Evolutionary conservation across 1,140 invertebrate genomes (phyloP).

Genomic region (Diprion similis): DNA sequence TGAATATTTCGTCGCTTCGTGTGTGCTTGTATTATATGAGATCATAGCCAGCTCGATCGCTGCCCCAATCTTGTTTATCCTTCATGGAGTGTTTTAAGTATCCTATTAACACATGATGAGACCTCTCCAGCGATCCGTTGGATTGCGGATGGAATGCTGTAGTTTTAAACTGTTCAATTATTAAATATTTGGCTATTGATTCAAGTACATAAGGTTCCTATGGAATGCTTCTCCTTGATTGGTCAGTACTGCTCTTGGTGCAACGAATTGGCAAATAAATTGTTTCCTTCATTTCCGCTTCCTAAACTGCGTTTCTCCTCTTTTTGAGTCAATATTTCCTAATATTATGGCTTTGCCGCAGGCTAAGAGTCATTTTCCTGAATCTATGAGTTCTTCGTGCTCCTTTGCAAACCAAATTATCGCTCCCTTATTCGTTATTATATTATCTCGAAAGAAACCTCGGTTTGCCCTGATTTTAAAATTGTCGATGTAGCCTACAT

Average conservation of each 20-base stretch:
- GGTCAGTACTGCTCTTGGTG: constrained; percentile 4
- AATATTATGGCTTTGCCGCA: neutral
- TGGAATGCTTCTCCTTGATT: constrained; percentile 6
- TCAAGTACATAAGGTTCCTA: neutral
- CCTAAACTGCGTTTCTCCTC: neutral
- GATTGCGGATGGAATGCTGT: constrained; percentile 13
- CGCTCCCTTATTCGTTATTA: too few species aligned
- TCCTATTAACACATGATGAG: constrained; percentile 32
- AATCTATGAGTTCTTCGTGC: neutral
- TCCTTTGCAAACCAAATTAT: neutral
- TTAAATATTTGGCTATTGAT: constrained; percentile 9
- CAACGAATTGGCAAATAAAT: constrained; percentile 7
- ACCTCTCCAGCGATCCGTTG: constrained; percentile 36
- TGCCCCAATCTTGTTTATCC: constrained; percentile 43
- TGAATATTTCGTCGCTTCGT: constrained; percentile 38
- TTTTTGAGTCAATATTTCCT: neutral
- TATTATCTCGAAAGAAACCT: neutral
- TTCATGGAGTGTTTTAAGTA: constrained; percentile 31
- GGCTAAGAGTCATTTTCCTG: neutral
- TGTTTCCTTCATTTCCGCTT: neutral
- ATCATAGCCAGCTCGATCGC: constrained; percentile 34
- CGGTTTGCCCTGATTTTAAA: too few species aligned
- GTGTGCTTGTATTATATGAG: constrained; percentile 33
- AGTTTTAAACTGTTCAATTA: neutral
- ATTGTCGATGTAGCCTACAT: too few species aligned